These are phyloP conservation scores for Jaculus jaculus DNA, from an alignment of 2,113 vertebrate species.

Conservation along the genomic window DNA sequence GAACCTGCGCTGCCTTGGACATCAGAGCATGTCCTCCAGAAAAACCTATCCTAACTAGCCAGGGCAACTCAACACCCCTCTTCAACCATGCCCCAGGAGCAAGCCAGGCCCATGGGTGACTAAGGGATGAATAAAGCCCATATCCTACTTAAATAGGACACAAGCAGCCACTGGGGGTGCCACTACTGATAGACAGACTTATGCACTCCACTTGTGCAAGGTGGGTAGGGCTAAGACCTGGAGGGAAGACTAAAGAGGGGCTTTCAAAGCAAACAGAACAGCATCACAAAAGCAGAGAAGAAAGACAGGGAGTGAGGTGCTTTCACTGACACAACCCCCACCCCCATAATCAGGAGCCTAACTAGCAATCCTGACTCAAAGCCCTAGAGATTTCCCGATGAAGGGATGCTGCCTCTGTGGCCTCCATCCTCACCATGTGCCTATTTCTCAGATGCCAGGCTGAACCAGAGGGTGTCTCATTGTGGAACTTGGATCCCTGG, in stretches of 20 bases:
- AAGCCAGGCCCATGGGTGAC: neutral
- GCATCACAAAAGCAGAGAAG: neutral
- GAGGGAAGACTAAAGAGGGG: neutral
- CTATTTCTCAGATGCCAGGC: neutral
- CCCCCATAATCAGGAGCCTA: neutral
- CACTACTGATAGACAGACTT: neutral
- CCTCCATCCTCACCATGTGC: neutral
- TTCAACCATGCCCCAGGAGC: neutral
- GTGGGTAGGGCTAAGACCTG: neutral
- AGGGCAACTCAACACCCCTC: neutral
- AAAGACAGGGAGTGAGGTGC: neutral
- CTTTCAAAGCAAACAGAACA: neutral
- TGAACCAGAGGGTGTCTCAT: neutral
- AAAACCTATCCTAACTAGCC: neutral
- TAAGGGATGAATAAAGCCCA: neutral
- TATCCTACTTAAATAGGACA: neutral
- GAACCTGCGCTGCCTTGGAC: neutral
- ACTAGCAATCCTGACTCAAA: neutral
- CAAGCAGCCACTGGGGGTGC: neutral
- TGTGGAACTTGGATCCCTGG: constrained; percentile 23
- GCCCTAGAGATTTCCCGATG: neutral
- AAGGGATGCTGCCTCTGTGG: neutral
- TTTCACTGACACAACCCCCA: neutral
- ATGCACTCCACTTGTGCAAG: neutral
- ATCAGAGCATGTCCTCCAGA: neutral